These are phyloP conservation scores for Crocidura indochinensis DNA, from an alignment of 2,797 vertebrate genomes.

Conservation along the genomic window DNA sequence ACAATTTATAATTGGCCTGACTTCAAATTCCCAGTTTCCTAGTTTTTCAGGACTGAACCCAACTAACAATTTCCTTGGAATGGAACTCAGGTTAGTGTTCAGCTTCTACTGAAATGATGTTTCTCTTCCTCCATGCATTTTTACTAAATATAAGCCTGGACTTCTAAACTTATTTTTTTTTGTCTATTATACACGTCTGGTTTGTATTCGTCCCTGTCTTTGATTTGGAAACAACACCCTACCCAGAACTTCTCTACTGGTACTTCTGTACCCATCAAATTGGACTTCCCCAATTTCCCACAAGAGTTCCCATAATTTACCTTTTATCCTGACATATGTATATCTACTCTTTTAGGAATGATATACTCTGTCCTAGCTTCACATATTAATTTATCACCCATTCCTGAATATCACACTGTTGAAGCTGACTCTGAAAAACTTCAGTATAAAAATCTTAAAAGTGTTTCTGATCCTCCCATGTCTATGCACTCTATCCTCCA, in stretches of 20 bases:
- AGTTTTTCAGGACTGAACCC: no score
- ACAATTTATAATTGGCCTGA: background rate
- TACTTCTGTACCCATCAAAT: background rate
- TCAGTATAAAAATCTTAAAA: slow-evolving; percentile 44
- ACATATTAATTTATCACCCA: slow-evolving; percentile 23
- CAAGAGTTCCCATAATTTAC: background rate
- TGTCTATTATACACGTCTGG: background rate
- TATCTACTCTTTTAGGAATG: slow-evolving; percentile 24
- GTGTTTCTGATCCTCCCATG: background rate
- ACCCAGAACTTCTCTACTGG: background rate
- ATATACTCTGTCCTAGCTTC: background rate
- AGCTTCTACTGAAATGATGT: background rate
- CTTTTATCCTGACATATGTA: slow-evolving; percentile 17
- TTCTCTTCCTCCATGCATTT: background rate
- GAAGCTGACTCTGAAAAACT: slow-evolving; percentile 33
- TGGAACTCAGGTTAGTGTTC: background rate
- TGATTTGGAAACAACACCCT: background rate
- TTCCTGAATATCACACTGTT: slow-evolving; percentile 12
- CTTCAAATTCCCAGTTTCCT: slow-evolving; percentile 35
- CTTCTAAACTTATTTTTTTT: slow-evolving; percentile 28
- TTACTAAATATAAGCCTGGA: background rate
- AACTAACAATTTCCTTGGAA: background rate
- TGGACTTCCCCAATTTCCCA: slow-evolving; percentile 32
- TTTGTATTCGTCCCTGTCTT: slow-evolving; percentile 10
- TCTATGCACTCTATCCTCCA: background rate